These are phyloP conservation scores for Pilophorus perplexus DNA, from an alignment of 2,888 invertebrate species.

Conservation along the genomic window DNA sequence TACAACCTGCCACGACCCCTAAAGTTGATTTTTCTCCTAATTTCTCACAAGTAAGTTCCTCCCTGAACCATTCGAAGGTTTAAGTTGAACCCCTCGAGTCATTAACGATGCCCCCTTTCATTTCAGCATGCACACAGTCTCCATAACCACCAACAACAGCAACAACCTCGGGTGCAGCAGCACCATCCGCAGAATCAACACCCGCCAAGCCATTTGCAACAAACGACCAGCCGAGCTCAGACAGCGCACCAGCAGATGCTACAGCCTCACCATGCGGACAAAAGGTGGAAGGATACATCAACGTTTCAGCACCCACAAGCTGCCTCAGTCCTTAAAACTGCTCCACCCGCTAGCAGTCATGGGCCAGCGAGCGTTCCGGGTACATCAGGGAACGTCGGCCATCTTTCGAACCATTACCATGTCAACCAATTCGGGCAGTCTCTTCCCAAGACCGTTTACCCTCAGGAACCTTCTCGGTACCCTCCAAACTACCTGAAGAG, in stretches of 20 bases:
- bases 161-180: constrained; percentile 37
- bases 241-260: constrained; percentile 22
- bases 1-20: constrained; percentile 55
- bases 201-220: constrained; percentile 25
- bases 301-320: not conserved
- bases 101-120: too few relatives aligned
- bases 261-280: constrained; percentile 42
- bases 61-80: too few relatives aligned
- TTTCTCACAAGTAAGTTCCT: constrained; percentile 58
- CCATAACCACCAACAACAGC: constrained; percentile 42
- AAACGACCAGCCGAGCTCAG: not conserved
- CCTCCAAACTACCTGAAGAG: constrained; percentile 49
- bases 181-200: constrained; percentile 4
- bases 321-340: not conserved
- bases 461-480: constrained; percentile 24
- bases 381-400: constrained; percentile 14
- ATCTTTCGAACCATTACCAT: constrained; percentile 22
- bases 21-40: constrained; percentile 66
- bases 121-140: constrained; percentile 35
- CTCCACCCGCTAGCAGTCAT: not conserved
- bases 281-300: constrained; percentile 36
- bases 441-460: constrained; percentile 16
- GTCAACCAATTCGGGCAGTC: constrained; percentile 31
- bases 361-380: constrained; percentile 7
- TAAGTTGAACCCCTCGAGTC: too few relatives aligned